Evolutionary conservation across 2,113 vertebrate genomes (phyloP).

Genomic region (Trochalopteron elliotii): DNA sequence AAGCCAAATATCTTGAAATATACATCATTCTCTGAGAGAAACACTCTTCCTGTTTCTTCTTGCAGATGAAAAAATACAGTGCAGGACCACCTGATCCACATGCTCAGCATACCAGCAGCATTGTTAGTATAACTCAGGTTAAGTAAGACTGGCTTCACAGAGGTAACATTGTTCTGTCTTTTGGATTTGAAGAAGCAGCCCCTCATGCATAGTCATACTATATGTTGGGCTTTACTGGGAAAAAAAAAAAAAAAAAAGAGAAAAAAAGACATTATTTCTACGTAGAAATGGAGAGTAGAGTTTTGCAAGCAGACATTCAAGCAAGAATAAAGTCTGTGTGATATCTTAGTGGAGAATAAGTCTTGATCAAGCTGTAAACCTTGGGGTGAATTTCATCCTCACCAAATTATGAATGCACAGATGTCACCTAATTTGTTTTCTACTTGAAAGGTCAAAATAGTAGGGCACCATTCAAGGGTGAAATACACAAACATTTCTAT

Average conservation of each 20-base stretch:
- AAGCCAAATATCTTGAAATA: not conserved
- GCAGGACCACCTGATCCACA: not conserved
- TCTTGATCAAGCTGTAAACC: not conserved
- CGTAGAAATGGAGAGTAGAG: not conserved
- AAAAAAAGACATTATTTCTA: not conserved
- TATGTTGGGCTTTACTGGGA: not conserved
- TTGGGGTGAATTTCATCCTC: not conserved
- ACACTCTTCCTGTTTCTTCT: not conserved
- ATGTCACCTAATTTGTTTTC: not conserved
- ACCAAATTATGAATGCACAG: not conserved
- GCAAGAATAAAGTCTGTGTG: not conserved
- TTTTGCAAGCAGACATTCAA: not conserved
- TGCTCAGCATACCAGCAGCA: not conserved
- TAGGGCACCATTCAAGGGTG: not conserved
- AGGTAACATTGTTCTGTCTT: not conserved
- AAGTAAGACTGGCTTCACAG: not conserved
- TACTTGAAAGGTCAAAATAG: not conserved
- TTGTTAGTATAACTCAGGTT: not conserved
- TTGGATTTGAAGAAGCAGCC: not conserved
- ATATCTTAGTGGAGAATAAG: not conserved
- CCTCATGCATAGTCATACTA: not conserved
- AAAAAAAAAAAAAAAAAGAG: not conserved
- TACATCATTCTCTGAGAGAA: not conserved
- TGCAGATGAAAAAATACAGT: not conserved
- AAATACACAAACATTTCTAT: not conserved